Evolutionary conservation across 2,888 invertebrate genomes (phyloP), one percentile per base, ranked within the genome.

Genomic region (Phasia obesa): DNA sequence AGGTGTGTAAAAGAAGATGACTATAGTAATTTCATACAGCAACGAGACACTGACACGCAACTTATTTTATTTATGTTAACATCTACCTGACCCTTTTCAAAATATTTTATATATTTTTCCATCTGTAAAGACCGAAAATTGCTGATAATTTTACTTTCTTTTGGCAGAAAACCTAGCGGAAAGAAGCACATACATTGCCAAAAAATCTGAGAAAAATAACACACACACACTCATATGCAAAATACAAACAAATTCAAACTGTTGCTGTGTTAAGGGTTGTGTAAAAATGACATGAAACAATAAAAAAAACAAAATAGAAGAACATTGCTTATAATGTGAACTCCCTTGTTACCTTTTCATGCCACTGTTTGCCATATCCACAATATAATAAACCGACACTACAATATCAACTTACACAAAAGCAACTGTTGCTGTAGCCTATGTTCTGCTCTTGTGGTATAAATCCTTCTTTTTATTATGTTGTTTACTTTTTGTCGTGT

Each of bases 191-290:
- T 31, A 6, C 6, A 31, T 4, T 13, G n/a, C 38, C 4, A 42
- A 42, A 5, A 42, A 11, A 13, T 13, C 5, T 13, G 15, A 42
- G 38, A 42, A 38, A 42, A 17, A n/a, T 6, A 19, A 19, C 17
- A 53, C 31, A 64, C 49, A 64, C 35, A 53, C 51, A 75, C 25
- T 25, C n/a, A n/a, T n/a, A 35, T 35, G 11, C 81, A 77, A 42
- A 42, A 42, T 5, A 11, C 1, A 11, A 42, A 42, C 1, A 35
- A 9, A 11, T 35, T 2, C 44, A 47, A 81, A 81, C 81, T 81
- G 81, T 81, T 81, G 81, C 81, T 77, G 77, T 42, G 81, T 77
- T 77, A 71, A 69, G 57, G 73, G 77, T 73, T 81, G 57, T 69
- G 73, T 81, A 67, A 51, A 70, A 67, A 65, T 75, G 59, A 75